Base-by-base conservation (phyloP, 2,113 vertebrate species). In the Hucho hucho region DNA sequence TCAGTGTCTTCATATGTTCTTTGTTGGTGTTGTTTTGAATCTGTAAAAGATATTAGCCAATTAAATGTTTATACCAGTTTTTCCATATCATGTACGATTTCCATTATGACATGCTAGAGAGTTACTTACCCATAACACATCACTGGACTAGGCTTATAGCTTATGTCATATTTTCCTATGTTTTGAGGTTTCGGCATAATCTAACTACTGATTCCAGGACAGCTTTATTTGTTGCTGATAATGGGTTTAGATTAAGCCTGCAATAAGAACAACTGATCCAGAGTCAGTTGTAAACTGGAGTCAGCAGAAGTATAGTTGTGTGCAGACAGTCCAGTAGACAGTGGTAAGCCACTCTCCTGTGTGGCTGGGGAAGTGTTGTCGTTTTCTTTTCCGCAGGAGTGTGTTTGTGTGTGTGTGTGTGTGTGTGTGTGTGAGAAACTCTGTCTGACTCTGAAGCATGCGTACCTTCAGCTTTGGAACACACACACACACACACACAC, bases 231-330 rank as follows among this genome's bases (percentile, higher is more conserved):
- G 74, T 81, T 74, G 74, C 74, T 72, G 72, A 69, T 71, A 4
- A 14, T 77, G 14, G 74, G 16, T 53, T 53, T 53, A 49, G 13
- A 92, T 93, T 83, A 67, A 74, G 79, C 77, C 43, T 58, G 74
- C 82, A 84, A 87, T 81, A 77, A 81, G 47, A 53, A 53, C 18
- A 24, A 9, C 58, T 9, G 58, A 61, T 61, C 58, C n/a, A 22
- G n/a, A 22, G 5, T 61, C 58, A 61, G 58, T 9, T 7, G 4
- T 61, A 22, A 61, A 6, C 5, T 61, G n/a, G 4, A n/a, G 58
- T 61, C 9, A 61, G 58, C 18, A n/a, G 58, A 22, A 61, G n/a
- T 11, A 4, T 61, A 4, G 58, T 61, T 61, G 58, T 7, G 58
- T 22, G 58, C 58, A 61, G 58, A 61, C 58, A 24, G n/a, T 61